Conservation (phyloP, 2,113 vertebrate species). For the Hystrix brachyura region DNA sequence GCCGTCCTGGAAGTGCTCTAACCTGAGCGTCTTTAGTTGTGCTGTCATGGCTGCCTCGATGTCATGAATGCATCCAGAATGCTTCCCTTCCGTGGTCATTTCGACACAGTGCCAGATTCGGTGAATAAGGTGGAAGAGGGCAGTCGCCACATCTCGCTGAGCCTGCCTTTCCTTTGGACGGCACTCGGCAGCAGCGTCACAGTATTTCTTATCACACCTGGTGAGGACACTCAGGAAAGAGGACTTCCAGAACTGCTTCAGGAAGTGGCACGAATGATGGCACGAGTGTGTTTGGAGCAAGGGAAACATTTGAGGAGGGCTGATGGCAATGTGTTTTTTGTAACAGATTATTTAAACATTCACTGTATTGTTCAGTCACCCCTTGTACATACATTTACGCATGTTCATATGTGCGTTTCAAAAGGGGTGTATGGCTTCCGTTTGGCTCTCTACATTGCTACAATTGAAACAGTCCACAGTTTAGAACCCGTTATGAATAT, state of each 20-base stretch:
- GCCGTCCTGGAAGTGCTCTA: background rate
- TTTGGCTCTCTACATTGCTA: background rate
- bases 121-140: background rate
- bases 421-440: background rate
- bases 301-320: background rate
- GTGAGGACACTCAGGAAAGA: background rate
- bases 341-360: background rate
- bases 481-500: slow-evolving; percentile 16
- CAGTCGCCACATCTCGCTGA: background rate
- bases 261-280: background rate
- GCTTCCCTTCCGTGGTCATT: background rate
- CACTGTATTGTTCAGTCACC: background rate
- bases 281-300: background rate
- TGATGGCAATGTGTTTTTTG: background rate
- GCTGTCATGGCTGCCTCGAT: background rate
- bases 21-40: background rate
- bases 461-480: background rate
- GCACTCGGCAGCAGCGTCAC: background rate
- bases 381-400: background rate
- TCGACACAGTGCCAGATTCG: background rate
- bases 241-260: background rate
- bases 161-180: too few relatives aligned
- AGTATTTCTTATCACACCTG: background rate
- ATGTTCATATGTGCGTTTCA: background rate
- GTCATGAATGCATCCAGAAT: background rate